Percentiles rank a stretch among this genome's conserved stretches.
Evolutionary conservation across 2,113 vertebrate species (phyloP).

Genomic region (Chlamydotis undulata): DNA sequence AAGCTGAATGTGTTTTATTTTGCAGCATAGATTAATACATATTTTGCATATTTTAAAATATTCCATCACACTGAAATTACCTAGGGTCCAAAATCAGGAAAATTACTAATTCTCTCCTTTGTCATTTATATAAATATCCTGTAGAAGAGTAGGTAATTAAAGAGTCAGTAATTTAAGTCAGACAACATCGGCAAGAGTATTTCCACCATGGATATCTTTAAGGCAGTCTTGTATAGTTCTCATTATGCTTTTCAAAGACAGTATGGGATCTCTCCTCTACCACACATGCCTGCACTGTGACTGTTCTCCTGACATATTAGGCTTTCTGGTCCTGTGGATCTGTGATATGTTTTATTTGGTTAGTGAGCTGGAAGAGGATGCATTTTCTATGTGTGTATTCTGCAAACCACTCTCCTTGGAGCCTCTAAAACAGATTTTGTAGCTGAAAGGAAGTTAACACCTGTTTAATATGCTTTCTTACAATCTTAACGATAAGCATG

Average conservation of each 20-base stretch:
- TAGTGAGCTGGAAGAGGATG: background rate
- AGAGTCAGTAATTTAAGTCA: background rate
- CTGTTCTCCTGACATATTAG: background rate
- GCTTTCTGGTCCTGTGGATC: background rate
- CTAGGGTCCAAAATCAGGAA: background rate
- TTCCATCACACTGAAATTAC: background rate
- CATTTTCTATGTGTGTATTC: background rate
- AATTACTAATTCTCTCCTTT: background rate
- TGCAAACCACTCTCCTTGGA: background rate
- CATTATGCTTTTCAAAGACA: background rate
- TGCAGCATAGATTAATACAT: background rate
- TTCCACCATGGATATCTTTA: background rate
- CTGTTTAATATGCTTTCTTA: background rate
- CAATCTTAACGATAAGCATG: background rate
- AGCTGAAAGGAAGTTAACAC: background rate
- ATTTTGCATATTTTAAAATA: background rate
- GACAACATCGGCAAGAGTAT: background rate
- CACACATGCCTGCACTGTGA: background rate
- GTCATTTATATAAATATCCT: background rate
- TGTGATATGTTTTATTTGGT: background rate
- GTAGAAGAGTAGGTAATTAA: background rate
- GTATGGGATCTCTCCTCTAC: background rate
- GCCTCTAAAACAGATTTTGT: background rate
- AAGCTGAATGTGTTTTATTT: background rate
- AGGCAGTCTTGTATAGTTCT: background rate